Percentiles rank a stretch among this genome's conserved stretches.
phyloP scores from a whole-genome alignment of 64 coral and sea anemone genomes.

The Catalaphyllia jardinei region DNA sequence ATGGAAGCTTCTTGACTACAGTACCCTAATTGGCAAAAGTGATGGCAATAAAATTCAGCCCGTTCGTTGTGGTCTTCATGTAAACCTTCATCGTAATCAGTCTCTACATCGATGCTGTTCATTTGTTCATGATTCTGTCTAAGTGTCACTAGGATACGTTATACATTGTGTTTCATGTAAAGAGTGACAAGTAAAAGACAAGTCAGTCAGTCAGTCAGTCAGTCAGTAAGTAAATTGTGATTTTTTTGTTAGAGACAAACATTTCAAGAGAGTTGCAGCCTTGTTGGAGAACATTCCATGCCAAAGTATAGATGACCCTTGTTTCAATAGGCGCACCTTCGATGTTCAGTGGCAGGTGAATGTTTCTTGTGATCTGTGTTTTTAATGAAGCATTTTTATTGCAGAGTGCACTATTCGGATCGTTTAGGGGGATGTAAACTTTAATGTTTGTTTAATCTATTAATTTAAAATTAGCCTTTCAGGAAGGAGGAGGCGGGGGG shows the following conservation, averaged over 20 bases:
- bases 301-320: conserved; percentile 22
- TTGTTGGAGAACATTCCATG: conserved; percentile 75
- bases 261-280: conserved; percentile 16
- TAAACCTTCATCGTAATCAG: too few species aligned
- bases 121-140: neutral
- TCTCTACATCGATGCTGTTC: too few species aligned
- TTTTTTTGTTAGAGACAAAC: neutral
- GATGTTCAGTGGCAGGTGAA: conserved; percentile 78
- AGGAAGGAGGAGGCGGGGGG: too few species aligned
- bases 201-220: too few species aligned
- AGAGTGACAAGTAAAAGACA: too few species aligned
- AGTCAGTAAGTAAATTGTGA: neutral
- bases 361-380: neutral
- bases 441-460: neutral
- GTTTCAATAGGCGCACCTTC: conserved; percentile 70
- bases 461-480: too few species aligned
- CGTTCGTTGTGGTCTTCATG: too few species aligned
- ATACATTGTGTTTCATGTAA: neutral
- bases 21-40: too few species aligned
- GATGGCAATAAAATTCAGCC: too few species aligned
- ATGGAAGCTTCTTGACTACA: too few species aligned
- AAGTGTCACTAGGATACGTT: neutral
- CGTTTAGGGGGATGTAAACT: neutral
- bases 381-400: neutral
- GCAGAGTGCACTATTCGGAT: neutral